These are phyloP conservation scores for Porites divaricata DNA, from an alignment of 92 coral and sea anemone genomes.

Conservation along the genomic window DNA sequence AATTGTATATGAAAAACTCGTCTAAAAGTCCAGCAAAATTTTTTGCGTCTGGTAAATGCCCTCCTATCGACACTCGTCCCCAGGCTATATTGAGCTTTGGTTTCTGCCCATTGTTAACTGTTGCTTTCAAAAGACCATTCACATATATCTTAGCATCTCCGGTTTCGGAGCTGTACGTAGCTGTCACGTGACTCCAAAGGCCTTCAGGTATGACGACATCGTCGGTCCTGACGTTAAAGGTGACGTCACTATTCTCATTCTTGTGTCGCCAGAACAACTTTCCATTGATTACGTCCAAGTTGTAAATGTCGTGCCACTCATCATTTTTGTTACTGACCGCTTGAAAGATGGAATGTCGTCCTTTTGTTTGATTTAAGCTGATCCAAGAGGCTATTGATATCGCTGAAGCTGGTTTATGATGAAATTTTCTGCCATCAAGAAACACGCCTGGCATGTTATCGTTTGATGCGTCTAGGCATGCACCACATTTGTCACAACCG, in stretches of 20 bases:
- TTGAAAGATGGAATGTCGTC: constrained; percentile 88
- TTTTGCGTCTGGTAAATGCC: constrained; percentile 75
- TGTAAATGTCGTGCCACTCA: constrained; percentile 61
- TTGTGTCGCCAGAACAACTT: constrained; percentile 88
- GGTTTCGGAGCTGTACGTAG: constrained; percentile 81
- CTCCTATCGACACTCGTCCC: constrained; percentile 90
- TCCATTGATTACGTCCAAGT: constrained; percentile 89
- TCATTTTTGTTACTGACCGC: constrained; percentile 72
- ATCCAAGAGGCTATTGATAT: constrained; percentile 94
- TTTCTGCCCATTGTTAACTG: constrained; percentile 59
- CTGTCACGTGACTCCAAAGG: constrained; percentile 96
- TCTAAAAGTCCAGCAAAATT: constrained; percentile 88
- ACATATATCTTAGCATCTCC: constrained; percentile 91
- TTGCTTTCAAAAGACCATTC: constrained; percentile 84
- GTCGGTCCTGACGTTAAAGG: constrained; percentile 82
- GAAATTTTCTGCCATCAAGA: constrained; percentile 76
- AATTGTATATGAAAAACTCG: constrained; percentile 95
- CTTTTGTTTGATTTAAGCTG: constrained; percentile 85
- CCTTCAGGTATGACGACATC: constrained; percentile 95
- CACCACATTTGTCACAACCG: constrained; percentile 99
- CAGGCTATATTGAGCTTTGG: constrained; percentile 81
- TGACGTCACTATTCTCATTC: constrained; percentile 50
- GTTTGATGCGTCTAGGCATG: constrained; percentile 92
- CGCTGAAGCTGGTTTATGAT: constrained; percentile 84
- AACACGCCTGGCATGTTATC: constrained; percentile 75